Percentiles rank a stretch among this genome's conserved stretches.
Evolutionary conservation across 2,888 invertebrate genomes (phyloP).

Genomic region (Punctoribates punctum): DNA sequence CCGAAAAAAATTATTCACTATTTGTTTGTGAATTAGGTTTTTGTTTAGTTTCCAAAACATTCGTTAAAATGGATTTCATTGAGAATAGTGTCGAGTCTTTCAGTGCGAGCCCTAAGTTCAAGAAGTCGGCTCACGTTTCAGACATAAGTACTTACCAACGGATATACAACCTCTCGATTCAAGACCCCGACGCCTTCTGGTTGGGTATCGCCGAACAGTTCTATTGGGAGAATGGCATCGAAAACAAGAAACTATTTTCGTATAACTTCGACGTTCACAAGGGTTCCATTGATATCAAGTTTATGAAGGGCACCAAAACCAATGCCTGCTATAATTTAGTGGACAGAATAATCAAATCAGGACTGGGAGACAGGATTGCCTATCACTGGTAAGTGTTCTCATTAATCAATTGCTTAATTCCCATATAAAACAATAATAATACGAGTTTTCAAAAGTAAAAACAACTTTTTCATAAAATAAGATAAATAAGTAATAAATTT

Average conservation of each 20-base stretch:
- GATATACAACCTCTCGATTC: conserved; percentile 79
- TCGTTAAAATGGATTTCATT: neutral
- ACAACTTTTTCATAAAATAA: too few species aligned
- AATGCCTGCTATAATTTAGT: conserved; percentile 94
- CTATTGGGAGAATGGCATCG: conserved; percentile 73
- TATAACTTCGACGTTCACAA: conserved; percentile 87
- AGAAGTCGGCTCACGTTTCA: conserved; percentile 59
- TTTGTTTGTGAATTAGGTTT: too few species aligned
- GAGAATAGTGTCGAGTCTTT: neutral
- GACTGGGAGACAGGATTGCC: conserved; percentile 82
- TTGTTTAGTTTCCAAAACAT: too few species aligned
- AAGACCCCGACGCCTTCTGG: conserved; percentile 89
- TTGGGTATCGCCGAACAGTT: conserved; percentile 83
- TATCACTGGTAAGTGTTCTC: conserved; percentile 79
- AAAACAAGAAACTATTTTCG: conserved; percentile 68
- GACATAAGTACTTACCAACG: conserved; percentile 71
- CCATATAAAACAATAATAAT: too few species aligned
- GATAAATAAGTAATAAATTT: too few species aligned
- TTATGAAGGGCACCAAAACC: conserved; percentile 90
- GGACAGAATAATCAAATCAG: conserved; percentile 83
- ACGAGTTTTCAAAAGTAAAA: too few species aligned
- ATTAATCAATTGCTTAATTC: neutral
- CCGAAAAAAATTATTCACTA: too few species aligned
- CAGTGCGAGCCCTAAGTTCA: neutral
- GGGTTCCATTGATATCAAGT: conserved; percentile 85